phyloP scores from a whole-genome alignment of 2,888 invertebrate genomes.

The Suillia variegata region DNA sequence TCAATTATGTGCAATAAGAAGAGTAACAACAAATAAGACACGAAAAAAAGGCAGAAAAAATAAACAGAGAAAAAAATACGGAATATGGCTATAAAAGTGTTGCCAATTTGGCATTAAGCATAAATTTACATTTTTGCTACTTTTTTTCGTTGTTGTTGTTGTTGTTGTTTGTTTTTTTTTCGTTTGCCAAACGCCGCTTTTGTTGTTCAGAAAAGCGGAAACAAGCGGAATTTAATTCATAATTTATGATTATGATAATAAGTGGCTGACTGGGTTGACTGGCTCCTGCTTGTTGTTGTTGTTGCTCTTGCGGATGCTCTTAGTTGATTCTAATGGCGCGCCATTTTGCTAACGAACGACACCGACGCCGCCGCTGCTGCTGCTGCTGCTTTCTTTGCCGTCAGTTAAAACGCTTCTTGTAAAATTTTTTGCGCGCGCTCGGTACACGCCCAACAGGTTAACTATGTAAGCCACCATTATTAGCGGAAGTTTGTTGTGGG shows the following conservation, averaged over 20 bases:
- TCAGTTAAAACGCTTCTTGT: not conserved
- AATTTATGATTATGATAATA: constrained; percentile 23
- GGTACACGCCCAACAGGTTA: constrained; percentile 14
- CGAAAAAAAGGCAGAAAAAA: not conserved
- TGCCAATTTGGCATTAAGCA: constrained; percentile 3
- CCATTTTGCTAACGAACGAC: not conserved
- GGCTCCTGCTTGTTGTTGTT: too few relatives aligned
- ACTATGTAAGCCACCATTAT: not conserved
- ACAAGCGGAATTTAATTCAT: constrained; percentile 17
- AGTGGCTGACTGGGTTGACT: too few relatives aligned
- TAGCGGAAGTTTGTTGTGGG: constrained; percentile 10
- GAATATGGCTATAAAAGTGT: constrained; percentile 5
- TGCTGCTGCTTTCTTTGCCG: not conserved
- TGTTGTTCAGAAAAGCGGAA: too few relatives aligned
- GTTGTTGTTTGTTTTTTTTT: constrained; percentile 3
- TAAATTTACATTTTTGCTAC: constrained; percentile 2
- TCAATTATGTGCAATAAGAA: constrained; percentile 4
- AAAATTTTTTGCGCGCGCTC: not conserved
- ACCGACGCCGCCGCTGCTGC: too few relatives aligned
- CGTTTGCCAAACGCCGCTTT: too few relatives aligned
- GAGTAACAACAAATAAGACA: not conserved
- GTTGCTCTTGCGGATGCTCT: too few relatives aligned
- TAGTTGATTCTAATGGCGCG: constrained; percentile 27
- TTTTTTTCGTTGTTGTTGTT: not conserved
- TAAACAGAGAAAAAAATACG: too few relatives aligned